Evolutionary conservation across 53 echinoderm and acorn worm species (phyloP), one percentile per base, ranked within the genome.

Genomic region (Arbacia lixula): DNA sequence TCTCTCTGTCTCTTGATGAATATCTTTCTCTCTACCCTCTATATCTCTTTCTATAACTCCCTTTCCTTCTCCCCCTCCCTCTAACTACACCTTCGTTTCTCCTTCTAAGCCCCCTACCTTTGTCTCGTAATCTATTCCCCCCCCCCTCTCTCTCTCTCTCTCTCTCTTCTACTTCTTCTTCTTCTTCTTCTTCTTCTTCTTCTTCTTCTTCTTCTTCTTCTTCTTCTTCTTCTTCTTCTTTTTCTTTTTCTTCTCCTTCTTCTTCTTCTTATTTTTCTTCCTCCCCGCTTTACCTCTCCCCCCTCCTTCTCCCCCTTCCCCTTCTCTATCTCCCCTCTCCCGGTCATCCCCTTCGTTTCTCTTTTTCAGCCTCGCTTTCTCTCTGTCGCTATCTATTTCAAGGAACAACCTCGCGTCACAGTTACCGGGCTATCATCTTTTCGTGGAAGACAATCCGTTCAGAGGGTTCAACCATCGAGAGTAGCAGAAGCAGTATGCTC

Each of bases 141-240:
- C 6, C 16, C 39, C 42, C 11, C 41, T 68, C 69, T 68, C 69
- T 42, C 69, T 68, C 69, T 67, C 67, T 2, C 39, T 67, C 67
- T 67, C 33, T 22, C 27, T 8, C 17, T 27, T 32, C 32, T 20
- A 17, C 22, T 20, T 12, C 46, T 46, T 12, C 46, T 12, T 46
- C 46, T 46, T 12, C 12, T 46, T 46, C 46, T 12, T 19, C 58
- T 57, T 20, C 58, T 20, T 20, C 58, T 57, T 57, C n/a, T 6
- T 57, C 58, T 57, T 57, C n/a, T 21, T 20, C 22, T 21, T 57
- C 49, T 46, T 14, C 14, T 20, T 20, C 58, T 17, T 21, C n/a
- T 20, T 57, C 58, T 21, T 6, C 22, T 5, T 57, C 58, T 57
- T 57, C n/a, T 20, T 57, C 58, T 57, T 20, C n/a, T 20, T 57